These are phyloP conservation scores for Cranoglanis bouderius DNA, from an alignment of 2,113 vertebrate genomes.

Conservation along the genomic window DNA sequence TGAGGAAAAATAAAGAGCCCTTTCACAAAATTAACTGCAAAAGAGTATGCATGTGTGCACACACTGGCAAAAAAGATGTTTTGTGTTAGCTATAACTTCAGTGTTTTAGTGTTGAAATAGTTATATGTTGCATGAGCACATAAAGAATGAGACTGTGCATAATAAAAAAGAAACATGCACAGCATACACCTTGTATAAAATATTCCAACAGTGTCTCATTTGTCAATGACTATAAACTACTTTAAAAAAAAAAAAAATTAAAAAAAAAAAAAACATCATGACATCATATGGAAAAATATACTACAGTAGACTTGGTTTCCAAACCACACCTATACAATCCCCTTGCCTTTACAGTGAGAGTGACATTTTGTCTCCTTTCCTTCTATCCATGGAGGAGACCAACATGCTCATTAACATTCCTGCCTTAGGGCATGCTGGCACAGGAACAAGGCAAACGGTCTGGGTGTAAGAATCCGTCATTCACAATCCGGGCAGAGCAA, in stretches of 20 bases:
- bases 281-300: slow-evolving; percentile 15
- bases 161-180: slow-evolving; percentile 11
- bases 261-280: not conserved
- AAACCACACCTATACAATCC: slow-evolving; percentile 20
- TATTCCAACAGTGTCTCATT: not conserved
- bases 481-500: slow-evolving; percentile 44
- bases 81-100: slow-evolving; percentile 1
- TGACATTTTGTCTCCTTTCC: slow-evolving; percentile 44
- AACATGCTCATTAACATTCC: slow-evolving; percentile 72
- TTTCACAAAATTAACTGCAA: slow-evolving; percentile 35
- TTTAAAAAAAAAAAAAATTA: not conserved
- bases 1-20: slow-evolving; percentile 19
- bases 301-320: not conserved
- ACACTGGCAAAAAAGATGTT: not conserved
- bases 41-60: not conserved
- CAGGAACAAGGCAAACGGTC: slow-evolving; percentile 54
- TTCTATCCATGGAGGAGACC: slow-evolving; percentile 54
- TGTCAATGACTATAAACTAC: not conserved
- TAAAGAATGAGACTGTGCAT: not conserved
- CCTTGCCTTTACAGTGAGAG: slow-evolving; percentile 27
- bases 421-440: slow-evolving; percentile 56
- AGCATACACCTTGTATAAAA: not conserved
- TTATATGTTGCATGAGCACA: not conserved
- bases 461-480: slow-evolving; percentile 49
- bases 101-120: not conserved